These are phyloP conservation scores for Eupithecia subumbrata DNA, from an alignment of 2,888 invertebrate species.

Conservation along the genomic window DNA sequence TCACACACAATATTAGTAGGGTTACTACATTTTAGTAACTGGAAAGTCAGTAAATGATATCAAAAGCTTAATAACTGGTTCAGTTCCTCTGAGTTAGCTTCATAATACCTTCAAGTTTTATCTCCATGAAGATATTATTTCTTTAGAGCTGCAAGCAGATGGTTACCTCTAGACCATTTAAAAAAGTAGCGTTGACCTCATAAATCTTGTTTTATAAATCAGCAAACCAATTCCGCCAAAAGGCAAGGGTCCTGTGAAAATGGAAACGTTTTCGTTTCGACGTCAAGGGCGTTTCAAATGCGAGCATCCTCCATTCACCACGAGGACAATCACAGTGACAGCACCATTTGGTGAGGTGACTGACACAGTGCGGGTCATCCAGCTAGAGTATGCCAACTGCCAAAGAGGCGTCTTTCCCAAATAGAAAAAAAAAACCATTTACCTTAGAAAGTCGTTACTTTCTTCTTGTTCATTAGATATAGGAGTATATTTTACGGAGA, in stretches of 20 bases:
- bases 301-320: constrained; percentile 23
- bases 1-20: too few relatives aligned
- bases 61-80: not conserved
- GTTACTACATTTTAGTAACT: too few relatives aligned
- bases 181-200: not conserved
- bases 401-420: too few relatives aligned
- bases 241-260: constrained; percentile 12
- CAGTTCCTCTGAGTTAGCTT: not conserved
- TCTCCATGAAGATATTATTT: not conserved
- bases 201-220: constrained; percentile 9
- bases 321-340: constrained; percentile 50
- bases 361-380: constrained; percentile 13
- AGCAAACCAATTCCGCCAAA: constrained; percentile 17
- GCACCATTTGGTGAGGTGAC: constrained; percentile 39
- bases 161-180: not conserved
- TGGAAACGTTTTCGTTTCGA: constrained; percentile 23
- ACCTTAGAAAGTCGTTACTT: too few relatives aligned
- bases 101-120: too few relatives aligned
- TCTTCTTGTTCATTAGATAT: too few relatives aligned
- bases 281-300: constrained; percentile 25
- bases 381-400: not conserved
- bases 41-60: not conserved
- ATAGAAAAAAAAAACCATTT: too few relatives aligned
- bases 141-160: not conserved
- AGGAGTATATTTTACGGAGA: too few relatives aligned